Evolutionary conservation across 2,113 vertebrate genomes (phyloP).

Genomic region (Proterorhinus semilunaris): DNA sequence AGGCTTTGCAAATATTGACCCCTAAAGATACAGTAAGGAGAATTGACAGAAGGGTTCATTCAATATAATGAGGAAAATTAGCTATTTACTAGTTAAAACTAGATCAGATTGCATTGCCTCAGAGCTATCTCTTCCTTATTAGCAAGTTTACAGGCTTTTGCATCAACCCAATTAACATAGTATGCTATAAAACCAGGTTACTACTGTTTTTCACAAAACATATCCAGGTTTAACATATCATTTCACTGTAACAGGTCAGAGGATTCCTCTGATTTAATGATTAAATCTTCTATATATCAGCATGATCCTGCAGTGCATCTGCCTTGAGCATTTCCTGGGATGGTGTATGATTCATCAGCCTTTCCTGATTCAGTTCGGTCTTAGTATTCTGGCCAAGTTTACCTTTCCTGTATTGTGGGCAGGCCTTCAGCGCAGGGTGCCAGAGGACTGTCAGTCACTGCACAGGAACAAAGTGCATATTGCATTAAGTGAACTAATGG

Average conservation of each 20-base stretch:
- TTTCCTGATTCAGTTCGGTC: slow-evolving; percentile 32
- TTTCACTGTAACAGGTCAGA: neutral
- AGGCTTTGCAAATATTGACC: neutral
- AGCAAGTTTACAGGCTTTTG: neutral
- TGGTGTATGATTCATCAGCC: slow-evolving; percentile 30
- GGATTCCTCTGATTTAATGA: slow-evolving; percentile 6
- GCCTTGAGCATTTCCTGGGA: slow-evolving; percentile 4
- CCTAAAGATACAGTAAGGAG: neutral
- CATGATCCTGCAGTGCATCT: neutral
- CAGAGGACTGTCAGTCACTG: slow-evolving; percentile 35
- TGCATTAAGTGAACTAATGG: slow-evolving; percentile 29
- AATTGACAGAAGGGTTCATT: too few relatives aligned
- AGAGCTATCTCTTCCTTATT: neutral
- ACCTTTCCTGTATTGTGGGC: slow-evolving; percentile 19
- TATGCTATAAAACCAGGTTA: neutral
- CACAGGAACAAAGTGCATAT: slow-evolving; percentile 11
- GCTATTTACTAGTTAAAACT: neutral
- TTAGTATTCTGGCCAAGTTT: slow-evolving; percentile 44
- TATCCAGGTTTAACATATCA: neutral
- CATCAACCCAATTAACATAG: neutral
- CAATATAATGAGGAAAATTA: too few relatives aligned
- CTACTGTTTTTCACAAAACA: neutral
- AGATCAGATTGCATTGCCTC: neutral
- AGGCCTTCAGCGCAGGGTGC: slow-evolving; percentile 46
- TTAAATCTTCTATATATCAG: neutral